Percentiles rank a stretch among this genome's conserved stretches.
These are phyloP conservation scores for Diadegma fenestrale DNA, from an alignment of 2,888 invertebrate genomes.

Conservation along the genomic window DNA sequence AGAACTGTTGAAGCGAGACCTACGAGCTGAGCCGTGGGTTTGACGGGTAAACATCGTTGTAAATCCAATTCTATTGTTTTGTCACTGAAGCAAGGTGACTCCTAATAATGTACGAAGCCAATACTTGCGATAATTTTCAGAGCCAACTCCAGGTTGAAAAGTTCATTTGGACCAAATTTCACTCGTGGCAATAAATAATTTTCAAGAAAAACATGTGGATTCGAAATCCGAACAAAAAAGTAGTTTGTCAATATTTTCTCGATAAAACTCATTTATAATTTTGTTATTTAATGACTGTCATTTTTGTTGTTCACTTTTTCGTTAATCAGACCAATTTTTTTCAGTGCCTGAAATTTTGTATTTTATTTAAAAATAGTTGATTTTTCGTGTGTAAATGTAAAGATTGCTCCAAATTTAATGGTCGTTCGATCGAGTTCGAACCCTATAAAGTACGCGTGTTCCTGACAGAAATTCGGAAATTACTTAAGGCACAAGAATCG, in stretches of 20 bases:
- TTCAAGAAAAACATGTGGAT: background rate
- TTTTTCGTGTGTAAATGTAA: background rate
- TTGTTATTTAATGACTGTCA: background rate
- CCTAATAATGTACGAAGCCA: slow-evolving; percentile 14
- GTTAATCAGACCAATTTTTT: background rate
- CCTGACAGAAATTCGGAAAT: background rate
- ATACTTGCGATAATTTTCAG: slow-evolving; percentile 1
- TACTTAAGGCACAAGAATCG: background rate
- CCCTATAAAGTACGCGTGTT: background rate
- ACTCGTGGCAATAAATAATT: background rate
- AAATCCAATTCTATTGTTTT: slow-evolving; percentile 53
- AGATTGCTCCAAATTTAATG: background rate
- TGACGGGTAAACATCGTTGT: slow-evolving; percentile 51
- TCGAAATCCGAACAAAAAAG: background rate
- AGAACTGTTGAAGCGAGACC: slow-evolving; percentile 39
- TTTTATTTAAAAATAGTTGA: background rate
- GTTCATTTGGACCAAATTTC: background rate
- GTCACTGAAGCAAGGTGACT: slow-evolving; percentile 50
- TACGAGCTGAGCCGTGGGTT: slow-evolving; percentile 5
- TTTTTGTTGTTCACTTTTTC: background rate
- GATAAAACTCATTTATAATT: background rate
- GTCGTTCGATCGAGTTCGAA: slow-evolving; percentile 28
- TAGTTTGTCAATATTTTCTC: background rate
- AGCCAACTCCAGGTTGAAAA: background rate
- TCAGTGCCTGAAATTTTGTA: background rate